These are phyloP conservation scores for Diacarnus erythraeanus DNA, from an alignment of 37 sponge, comb jelly and placozoan species.

Conservation along the genomic window DNA sequence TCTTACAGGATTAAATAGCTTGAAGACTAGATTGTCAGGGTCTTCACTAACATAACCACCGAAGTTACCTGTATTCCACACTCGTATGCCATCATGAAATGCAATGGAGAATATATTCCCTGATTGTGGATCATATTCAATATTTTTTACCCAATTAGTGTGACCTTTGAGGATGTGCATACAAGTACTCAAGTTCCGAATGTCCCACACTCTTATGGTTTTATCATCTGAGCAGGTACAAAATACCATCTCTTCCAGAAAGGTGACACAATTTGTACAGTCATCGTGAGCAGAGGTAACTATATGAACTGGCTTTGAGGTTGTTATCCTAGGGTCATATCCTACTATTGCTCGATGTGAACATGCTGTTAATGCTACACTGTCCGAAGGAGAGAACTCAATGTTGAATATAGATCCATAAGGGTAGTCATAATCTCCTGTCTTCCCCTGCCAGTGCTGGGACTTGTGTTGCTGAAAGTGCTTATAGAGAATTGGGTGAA, in stretches of 20 bases:
- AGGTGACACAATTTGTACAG: slow-evolving; percentile 58
- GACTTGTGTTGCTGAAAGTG: neutral
- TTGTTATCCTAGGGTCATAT: slow-evolving; percentile 20
- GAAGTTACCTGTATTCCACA: slow-evolving; percentile 40
- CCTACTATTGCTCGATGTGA: slow-evolving; percentile 4
- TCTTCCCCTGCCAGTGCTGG: neutral
- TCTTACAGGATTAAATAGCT: slow-evolving; percentile 27
- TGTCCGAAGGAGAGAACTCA: slow-evolving; percentile 49
- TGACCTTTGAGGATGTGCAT: slow-evolving; percentile 33
- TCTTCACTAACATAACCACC: neutral
- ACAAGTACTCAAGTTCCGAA: slow-evolving; percentile 6
- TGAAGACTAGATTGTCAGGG: slow-evolving; percentile 33
- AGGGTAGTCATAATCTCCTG: neutral
- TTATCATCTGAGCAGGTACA: slow-evolving; percentile 69
- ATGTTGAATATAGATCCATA: slow-evolving; percentile 67
- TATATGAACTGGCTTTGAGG: neutral
- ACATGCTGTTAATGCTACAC: slow-evolving; percentile 16
- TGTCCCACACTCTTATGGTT: slow-evolving; percentile 59
- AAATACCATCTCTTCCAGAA: slow-evolving; percentile 26
- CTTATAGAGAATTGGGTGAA: neutral
- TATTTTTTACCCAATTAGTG: slow-evolving; percentile 64
- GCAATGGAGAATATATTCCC: slow-evolving; percentile 47
- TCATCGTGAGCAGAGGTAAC: slow-evolving; percentile 45
- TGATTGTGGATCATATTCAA: slow-evolving; percentile 45
- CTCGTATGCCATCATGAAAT: slow-evolving; percentile 53